phyloP scores from a whole-genome alignment of 2,113 vertebrate genomes.

The Hyaena hyaena region DNA sequence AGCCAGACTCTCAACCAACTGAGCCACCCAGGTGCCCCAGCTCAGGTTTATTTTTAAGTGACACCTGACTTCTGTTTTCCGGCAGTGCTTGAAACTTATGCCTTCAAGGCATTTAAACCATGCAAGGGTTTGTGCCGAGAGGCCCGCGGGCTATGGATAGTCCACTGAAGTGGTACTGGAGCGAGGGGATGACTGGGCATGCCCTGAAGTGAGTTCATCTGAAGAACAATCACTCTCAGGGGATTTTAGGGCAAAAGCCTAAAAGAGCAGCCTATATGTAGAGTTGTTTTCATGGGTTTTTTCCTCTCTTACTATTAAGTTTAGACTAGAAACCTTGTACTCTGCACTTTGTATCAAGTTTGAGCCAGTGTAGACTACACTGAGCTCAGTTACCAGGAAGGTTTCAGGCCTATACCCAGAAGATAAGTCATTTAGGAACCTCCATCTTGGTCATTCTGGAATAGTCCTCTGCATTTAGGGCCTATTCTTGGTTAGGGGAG shows the following conservation, averaged over 20 bases:
- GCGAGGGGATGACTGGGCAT: not conserved
- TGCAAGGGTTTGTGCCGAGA: not conserved
- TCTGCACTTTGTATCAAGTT: not conserved
- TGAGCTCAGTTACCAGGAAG: not conserved
- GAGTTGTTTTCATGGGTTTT: not conserved
- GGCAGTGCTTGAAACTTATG: not conserved
- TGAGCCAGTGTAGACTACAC: not conserved
- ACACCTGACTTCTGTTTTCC: not conserved
- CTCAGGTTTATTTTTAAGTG: not conserved
- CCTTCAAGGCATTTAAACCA: not conserved
- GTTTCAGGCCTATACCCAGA: not conserved
- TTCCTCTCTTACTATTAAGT: not conserved
- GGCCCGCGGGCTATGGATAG: accelerated
- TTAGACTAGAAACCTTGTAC: not conserved
- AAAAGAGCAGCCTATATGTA: accelerated
- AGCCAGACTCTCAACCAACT: no score
- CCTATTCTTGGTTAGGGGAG: not conserved
- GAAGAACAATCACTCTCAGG: not conserved
- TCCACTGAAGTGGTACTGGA: not conserved
- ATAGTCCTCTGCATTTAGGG: not conserved
- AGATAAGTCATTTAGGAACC: not conserved
- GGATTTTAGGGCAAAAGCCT: not conserved
- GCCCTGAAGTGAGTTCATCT: not conserved
- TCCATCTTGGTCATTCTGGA: not conserved
- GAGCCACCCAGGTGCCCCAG: no score